These are phyloP conservation scores for Eublepharis macularius DNA, from an alignment of 2,113 vertebrate genomes.

Conservation along the genomic window DNA sequence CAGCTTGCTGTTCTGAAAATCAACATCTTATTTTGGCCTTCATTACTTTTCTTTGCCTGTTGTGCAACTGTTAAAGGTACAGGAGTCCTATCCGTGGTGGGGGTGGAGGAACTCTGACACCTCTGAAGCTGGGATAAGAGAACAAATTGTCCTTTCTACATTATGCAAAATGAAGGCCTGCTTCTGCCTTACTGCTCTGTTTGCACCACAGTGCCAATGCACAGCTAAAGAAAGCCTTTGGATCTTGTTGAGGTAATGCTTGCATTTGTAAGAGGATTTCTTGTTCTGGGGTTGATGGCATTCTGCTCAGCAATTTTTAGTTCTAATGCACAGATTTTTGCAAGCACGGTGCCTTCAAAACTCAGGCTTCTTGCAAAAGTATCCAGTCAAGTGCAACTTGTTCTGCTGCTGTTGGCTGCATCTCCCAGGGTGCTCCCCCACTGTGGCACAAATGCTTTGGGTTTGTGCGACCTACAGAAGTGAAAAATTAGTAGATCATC, in stretches of 20 bases:
- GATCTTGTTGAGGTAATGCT: neutral
- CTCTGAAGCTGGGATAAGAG: neutral
- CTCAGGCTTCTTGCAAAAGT: accelerated
- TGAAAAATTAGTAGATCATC: neutral
- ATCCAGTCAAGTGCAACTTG: neutral
- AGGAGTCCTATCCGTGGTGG: neutral
- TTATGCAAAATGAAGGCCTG: neutral
- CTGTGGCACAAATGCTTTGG: neutral
- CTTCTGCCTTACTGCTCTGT: neutral
- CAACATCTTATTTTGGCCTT: neutral
- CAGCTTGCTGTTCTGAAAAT: neutral
- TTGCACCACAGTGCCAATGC: neutral
- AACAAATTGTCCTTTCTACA: neutral
- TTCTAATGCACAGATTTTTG: neutral
- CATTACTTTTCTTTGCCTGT: neutral
- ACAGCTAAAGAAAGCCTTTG: neutral
- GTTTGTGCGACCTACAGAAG: neutral
- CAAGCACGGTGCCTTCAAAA: neutral
- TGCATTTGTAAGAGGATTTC: neutral
- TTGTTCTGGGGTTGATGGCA: neutral
- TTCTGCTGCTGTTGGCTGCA: neutral
- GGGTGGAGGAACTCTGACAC: neutral
- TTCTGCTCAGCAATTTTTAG: neutral
- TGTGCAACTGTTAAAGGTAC: neutral
- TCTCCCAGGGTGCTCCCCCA: too few species aligned